Evolutionary conservation across 2,888 invertebrate genomes (phyloP).

Genomic region (Spilosoma lubricipeda): DNA sequence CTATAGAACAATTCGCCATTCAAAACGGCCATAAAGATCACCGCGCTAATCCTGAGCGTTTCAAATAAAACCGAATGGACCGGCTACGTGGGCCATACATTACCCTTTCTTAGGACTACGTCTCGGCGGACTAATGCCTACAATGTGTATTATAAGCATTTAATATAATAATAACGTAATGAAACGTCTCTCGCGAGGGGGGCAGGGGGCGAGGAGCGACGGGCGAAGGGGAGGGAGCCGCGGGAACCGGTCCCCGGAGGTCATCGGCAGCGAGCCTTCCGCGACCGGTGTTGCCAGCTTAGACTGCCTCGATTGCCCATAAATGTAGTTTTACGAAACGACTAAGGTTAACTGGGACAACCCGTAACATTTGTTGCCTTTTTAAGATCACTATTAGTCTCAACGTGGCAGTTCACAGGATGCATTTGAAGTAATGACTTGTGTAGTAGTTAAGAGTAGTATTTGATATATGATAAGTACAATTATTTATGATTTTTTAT

Average conservation of each 20-base stretch:
- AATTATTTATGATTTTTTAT: neutral
- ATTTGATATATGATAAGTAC: constrained; percentile 20
- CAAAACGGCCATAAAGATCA: constrained; percentile 73
- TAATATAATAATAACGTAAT: constrained; percentile 87
- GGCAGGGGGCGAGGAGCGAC: constrained; percentile 45
- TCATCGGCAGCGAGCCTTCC: constrained; percentile 85
- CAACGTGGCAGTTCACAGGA: constrained; percentile 49
- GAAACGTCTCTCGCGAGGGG: constrained; percentile 78
- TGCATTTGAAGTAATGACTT: constrained; percentile 56
- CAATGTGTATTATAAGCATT: constrained; percentile 85
- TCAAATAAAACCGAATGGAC: constrained; percentile 71
- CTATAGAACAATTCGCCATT: constrained; percentile 73
- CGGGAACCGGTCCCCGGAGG: constrained; percentile 84
- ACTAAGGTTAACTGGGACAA: constrained; percentile 67
- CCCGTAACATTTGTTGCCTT: constrained; percentile 64
- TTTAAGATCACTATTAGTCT: constrained; percentile 61
- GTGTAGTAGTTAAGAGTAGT: constrained; percentile 27
- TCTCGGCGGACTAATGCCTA: constrained; percentile 81
- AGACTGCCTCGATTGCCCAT: constrained; percentile 66
- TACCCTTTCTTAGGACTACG: constrained; percentile 75
- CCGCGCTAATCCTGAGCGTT: constrained; percentile 67
- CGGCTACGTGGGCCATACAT: constrained; percentile 66
- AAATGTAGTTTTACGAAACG: constrained; percentile 70
- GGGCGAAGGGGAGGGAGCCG: constrained; percentile 58
- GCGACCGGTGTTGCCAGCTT: constrained; percentile 79